phyloP scores from a whole-genome alignment of 2,888 invertebrate genomes.

The Chouioia cunea region DNA sequence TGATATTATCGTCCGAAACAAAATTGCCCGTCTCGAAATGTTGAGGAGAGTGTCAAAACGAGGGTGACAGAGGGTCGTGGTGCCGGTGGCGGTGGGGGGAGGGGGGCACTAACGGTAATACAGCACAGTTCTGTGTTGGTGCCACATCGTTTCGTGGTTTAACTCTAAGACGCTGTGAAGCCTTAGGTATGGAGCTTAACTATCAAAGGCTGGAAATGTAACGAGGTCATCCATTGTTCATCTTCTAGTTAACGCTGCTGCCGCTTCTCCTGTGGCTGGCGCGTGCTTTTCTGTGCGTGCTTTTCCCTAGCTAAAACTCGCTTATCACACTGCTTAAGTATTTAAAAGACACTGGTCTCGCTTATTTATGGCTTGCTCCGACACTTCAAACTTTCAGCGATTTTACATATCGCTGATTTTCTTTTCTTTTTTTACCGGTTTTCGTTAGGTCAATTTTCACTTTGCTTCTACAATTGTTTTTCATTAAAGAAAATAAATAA shows the following conservation, averaged over 20 bases:
- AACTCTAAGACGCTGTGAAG: constrained; percentile 21
- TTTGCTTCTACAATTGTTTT: constrained; percentile 6
- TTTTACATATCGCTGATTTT: background rate
- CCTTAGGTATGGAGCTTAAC: constrained; percentile 18
- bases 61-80: background rate
- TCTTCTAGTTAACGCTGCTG: constrained; percentile 37
- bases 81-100: background rate
- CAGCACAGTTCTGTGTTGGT: background rate
- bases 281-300: background rate
- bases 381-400: constrained; percentile 24
- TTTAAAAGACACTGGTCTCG: constrained; percentile 43
- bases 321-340: constrained; percentile 47
- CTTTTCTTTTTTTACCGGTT: background rate
- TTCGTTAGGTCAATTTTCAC: background rate
- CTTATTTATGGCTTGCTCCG: constrained; percentile 30
- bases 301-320: constrained; percentile 32
- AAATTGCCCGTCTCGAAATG: too few species aligned
- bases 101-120: constrained; percentile 23
- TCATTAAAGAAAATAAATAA: background rate
- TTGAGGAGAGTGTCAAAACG: too few species aligned
- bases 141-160: constrained; percentile 34
- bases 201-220: constrained; percentile 44
- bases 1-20: too few species aligned
- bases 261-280: background rate
- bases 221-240: constrained; percentile 50